phyloP scores from a whole-genome alignment of 2,888 invertebrate genomes.

The Melinaea marsaeus region DNA sequence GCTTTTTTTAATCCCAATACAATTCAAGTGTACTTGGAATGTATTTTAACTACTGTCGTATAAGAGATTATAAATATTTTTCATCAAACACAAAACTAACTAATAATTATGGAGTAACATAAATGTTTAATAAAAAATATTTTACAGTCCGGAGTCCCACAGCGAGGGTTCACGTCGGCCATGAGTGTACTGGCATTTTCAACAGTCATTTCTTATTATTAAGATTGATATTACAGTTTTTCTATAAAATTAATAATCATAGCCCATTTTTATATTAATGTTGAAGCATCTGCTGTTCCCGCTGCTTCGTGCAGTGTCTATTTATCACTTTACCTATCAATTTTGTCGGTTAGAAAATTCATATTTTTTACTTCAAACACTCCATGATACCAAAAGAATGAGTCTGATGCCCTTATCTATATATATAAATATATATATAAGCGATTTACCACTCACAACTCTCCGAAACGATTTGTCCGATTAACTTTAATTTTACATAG shows the following conservation, averaged over 20 bases:
- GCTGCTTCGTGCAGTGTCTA: constrained; percentile 7
- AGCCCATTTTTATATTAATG: constrained; percentile 36
- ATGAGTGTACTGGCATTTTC: constrained; percentile 10
- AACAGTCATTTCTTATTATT: constrained; percentile 18
- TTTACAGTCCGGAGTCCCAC: constrained; percentile 59
- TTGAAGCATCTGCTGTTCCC: constrained; percentile 60
- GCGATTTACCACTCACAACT: too few species aligned
- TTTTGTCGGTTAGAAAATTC: too few species aligned
- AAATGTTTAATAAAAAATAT: constrained; percentile 62
- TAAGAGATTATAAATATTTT: too few species aligned
- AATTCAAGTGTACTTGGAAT: neutral
- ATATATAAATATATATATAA: too few species aligned
- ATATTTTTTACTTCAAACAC: too few species aligned
- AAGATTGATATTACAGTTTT: constrained; percentile 28
- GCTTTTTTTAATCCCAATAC: constrained; percentile 1
- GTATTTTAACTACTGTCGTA: too few species aligned
- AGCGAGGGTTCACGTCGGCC: constrained; percentile 46
- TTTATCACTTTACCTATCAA: neutral
- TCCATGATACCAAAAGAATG: too few species aligned
- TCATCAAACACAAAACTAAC: constrained; percentile 59
- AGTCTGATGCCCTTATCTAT: too few species aligned
- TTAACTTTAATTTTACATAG: too few species aligned
- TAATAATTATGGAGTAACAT: constrained; percentile 62
- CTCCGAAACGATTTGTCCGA: too few species aligned
- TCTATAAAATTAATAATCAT: constrained; percentile 17